A percentile compares a stretch with the other conserved stretches of the same genome.
These are phyloP conservation scores for Cygnus olor DNA, from an alignment of 2,797 vertebrate genomes.

Conservation along the genomic window DNA sequence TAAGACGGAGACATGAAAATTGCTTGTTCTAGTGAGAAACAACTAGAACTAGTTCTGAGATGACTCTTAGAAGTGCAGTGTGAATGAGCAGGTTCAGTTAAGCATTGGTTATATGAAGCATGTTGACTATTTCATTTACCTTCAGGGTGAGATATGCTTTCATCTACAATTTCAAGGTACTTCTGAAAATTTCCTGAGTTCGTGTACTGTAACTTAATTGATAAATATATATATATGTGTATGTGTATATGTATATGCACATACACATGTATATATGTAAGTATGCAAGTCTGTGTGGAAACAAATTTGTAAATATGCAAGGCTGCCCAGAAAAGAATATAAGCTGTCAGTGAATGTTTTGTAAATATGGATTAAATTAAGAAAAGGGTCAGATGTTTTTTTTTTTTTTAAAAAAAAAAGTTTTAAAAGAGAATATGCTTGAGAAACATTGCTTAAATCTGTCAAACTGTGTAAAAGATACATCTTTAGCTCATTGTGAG, in stretches of 20 bases:
- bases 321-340: not conserved
- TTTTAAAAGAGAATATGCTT: not conserved
- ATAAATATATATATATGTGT: not conserved
- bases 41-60: not conserved
- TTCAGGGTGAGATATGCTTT: not conserved
- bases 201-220: not conserved
- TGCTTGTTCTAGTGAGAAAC: not conserved
- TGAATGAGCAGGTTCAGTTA: not conserved
- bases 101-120: not conserved
- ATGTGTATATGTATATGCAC: not conserved
- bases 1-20: not conserved
- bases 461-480: not conserved
- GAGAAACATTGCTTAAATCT: not conserved
- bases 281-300: not conserved
- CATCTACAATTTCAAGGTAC: not conserved
- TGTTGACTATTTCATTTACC: not conserved
- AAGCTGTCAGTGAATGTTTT: not conserved
- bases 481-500: slow-evolving; percentile 9
- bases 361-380: not conserved
- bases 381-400: not conserved
- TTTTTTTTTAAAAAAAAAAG: not conserved
- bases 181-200: not conserved
- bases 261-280: not conserved
- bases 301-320: not conserved
- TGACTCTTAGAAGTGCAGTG: not conserved